Evolutionary conservation across 2,888 invertebrate genomes (phyloP), one percentile per base, ranked within the genome.

Genomic region (Apomyelois bistriatella): DNA sequence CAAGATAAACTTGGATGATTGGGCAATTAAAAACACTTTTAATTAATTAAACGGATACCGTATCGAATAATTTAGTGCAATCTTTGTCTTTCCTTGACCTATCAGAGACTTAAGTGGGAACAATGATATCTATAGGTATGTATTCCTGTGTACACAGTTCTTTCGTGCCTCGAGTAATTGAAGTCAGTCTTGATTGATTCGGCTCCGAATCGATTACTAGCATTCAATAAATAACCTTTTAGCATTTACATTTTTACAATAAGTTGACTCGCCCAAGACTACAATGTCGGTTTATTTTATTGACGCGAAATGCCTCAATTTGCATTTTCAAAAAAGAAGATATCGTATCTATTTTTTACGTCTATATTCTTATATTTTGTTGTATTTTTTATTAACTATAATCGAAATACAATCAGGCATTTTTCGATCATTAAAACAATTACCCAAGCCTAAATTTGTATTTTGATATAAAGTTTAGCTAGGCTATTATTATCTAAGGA

Each of bases 21-120:
- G 2, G 30, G 43, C 74, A 80, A 79, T 80, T 81, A 82, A 80
- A 81, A 77, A 79, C 78, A 81, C 76, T 74, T 77, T 71, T 76
- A 79, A 78, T 77, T 78, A 81, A 81, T 84, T 77, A 82, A 82
- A 79, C 70, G 74, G 79, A 81, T 77, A 75, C 65, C 58, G 64
- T 54, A 63, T 60, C 64, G 65, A 68, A 72, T 63, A 62, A 58
- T 59, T 53, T 59, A 56, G 60, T 54, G 30, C 53, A 47, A 37
- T 47, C 51, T 54, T 62, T 58, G 53, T 59, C 61, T 64, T 66
- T 60, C 73, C 70, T 77, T 76, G 73, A 64, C 70, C 74, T 75
- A 70, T 75, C 17, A 10, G 32, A 28, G 6, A 36, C 36, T n/a
- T 10, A n/a, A 10, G 1, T 36, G n/a, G 22, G n/a, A n/a, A n/a